Evolutionary conservation across 2,797 vertebrate genomes (phyloP), one percentile per base, ranked within the genome.

Genomic region (Paedocypris micromegethes): DNA sequence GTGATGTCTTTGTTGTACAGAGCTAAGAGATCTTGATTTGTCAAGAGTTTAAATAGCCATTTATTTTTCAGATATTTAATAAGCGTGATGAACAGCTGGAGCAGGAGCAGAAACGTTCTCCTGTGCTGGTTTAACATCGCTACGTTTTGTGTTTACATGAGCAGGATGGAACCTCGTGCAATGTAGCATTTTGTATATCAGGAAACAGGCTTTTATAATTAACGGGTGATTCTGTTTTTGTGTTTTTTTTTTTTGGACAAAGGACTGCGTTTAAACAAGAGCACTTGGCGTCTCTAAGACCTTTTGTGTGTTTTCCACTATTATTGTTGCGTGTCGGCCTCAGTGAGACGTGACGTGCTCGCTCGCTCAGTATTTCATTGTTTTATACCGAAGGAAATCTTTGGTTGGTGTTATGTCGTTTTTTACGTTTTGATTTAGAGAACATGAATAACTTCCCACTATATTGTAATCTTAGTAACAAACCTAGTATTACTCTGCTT

Each of bases 1-100:
- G 94, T 98, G 96, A 98, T 98, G 96, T 98, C 96, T 91, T 81
- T 92, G 72, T 92, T 94, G 92, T 96, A 94, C 91, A 96, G 93
- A 96, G 93, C 93, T 94, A 93, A 66, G 84, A 87, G 91, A 92
- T 98, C 96, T 98, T 98, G 96, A 93, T 98, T 98, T 98, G 90
- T 92, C 96, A 98, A 98, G 96, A 98, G 90, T 94, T 89, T 87
- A 92, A 93, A 94, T 90, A 91, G 90, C 89, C 90, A 90, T 95
- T 94, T 92, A 89, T 91, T 92, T 89, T 86, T 92, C 88, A 90
- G 91, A 91, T 86, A 82, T 85, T 84, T 85, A 89, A 91, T 84
- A 84, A 85, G 8, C 77, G 89, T 86, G 75, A 82, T 87, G 83
- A 85, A 87, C 87, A 90, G 91, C 91, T 93, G 92, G 92, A 92